Percentiles rank a stretch among this genome's conserved stretches.
Evolutionary conservation across 2,113 vertebrate species (phyloP).

Genomic region (Myiozetetes cayanensis): DNA sequence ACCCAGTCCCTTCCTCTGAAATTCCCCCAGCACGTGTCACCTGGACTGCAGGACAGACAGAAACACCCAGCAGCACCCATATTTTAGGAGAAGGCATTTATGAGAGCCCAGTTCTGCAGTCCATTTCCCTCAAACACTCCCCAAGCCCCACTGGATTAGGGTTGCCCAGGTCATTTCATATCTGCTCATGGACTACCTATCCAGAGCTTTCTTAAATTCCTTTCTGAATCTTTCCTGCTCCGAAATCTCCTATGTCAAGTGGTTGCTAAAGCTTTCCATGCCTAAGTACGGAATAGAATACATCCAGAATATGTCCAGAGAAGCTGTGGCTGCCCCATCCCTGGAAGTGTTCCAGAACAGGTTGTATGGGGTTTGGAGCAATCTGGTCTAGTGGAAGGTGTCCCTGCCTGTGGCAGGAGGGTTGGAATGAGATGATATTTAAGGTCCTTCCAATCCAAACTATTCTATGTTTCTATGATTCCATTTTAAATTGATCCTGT

Average conservation of each 20-base stretch:
- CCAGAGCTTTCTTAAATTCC: too few relatives aligned
- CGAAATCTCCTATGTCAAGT: rapidly evolving
- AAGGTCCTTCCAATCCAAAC: not conserved
- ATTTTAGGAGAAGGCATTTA: rapidly evolving
- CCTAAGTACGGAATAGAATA: too few relatives aligned
- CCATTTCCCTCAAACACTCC: rapidly evolving
- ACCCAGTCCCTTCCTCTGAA: rapidly evolving
- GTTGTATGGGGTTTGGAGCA: not conserved
- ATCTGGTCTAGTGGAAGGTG: rapidly evolving
- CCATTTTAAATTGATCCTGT: not conserved
- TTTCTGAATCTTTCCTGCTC: not conserved
- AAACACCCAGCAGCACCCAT: too few relatives aligned
- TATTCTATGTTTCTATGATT: not conserved
- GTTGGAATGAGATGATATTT: too few relatives aligned
- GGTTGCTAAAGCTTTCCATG: too few relatives aligned
- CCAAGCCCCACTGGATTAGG: rapidly evolving
- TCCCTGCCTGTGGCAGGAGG: too few relatives aligned
- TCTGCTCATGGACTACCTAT: rapidly evolving
- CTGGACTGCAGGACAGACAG: not conserved
- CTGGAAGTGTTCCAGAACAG: not conserved
- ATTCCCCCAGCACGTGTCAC: rapidly evolving
- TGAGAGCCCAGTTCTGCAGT: not conserved
- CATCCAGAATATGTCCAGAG: too few relatives aligned
- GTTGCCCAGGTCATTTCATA: rapidly evolving
- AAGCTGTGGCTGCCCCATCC: not conserved